These are phyloP conservation scores for Ophion slaviceki DNA, from an alignment of 2,888 invertebrate species.

Conservation along the genomic window DNA sequence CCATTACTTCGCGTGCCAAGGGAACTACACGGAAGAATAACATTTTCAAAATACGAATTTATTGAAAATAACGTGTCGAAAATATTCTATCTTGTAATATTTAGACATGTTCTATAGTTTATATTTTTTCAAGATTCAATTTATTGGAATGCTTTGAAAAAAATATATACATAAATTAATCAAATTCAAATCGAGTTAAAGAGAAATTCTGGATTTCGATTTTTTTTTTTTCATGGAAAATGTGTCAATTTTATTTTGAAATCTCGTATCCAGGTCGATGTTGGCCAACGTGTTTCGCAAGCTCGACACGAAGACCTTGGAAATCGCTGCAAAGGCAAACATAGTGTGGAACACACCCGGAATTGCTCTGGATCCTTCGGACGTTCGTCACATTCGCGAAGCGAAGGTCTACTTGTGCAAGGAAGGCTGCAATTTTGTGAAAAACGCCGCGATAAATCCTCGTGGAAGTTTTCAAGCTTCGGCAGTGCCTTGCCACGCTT, in stretches of 20 bases:
- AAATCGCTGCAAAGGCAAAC: slow-evolving; percentile 76
- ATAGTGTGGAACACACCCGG: slow-evolving; percentile 78
- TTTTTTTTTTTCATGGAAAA: not conserved
- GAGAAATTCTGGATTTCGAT: not conserved
- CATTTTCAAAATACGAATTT: no score
- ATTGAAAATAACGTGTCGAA: no score
- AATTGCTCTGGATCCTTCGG: slow-evolving; percentile 73
- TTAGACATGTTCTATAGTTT: no score
- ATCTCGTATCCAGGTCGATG: slow-evolving; percentile 69
- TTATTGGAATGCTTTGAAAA: no score
- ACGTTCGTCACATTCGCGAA: slow-evolving; percentile 67
- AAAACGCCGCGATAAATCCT: slow-evolving; percentile 68
- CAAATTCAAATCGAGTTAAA: no score
- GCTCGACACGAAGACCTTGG: slow-evolving; percentile 70
- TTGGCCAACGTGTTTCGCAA: slow-evolving; percentile 67
- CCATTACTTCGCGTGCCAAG: not conserved
- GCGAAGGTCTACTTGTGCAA: slow-evolving; percentile 69
- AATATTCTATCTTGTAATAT: no score
- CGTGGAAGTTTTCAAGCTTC: slow-evolving; percentile 74
- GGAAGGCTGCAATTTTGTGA: slow-evolving; percentile 65
- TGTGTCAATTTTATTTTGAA: not conserved
- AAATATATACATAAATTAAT: no score
- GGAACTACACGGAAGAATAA: no score
- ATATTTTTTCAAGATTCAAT: no score
- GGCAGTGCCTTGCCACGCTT: slow-evolving; percentile 77